Evolutionary conservation across 2,888 invertebrate genomes (phyloP).

Genomic region (Drosophila hawaiiensis): DNA sequence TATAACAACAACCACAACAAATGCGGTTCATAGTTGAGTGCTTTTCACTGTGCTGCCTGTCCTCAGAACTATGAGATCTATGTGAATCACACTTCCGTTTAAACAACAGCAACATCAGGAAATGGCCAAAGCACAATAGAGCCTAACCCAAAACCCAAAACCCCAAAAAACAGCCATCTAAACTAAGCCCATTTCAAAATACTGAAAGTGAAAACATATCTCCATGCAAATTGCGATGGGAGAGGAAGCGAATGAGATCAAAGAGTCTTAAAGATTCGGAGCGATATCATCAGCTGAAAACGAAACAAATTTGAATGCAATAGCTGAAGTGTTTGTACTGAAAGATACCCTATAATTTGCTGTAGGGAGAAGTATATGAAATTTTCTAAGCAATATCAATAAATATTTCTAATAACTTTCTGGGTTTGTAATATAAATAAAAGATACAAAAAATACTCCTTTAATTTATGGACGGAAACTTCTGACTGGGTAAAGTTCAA

Average conservation of each 20-base stretch:
- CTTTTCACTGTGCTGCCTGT: slow-evolving; percentile 35
- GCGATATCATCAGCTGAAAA: slow-evolving; percentile 12
- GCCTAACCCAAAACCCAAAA: background rate
- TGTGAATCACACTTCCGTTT: slow-evolving; percentile 29
- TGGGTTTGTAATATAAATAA: background rate
- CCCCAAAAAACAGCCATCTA: background rate
- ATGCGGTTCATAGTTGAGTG: slow-evolving; percentile 43
- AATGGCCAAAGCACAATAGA: slow-evolving; percentile 31
- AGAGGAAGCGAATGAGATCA: background rate
- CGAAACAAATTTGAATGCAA: background rate
- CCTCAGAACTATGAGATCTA: slow-evolving; percentile 20
- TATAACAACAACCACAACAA: slow-evolving; percentile 14
- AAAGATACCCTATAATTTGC: background rate
- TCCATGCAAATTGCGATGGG: slow-evolving; percentile 24
- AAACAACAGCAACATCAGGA: slow-evolving; percentile 22
- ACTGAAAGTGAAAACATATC: background rate
- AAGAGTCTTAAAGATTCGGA: background rate
- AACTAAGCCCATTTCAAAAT: background rate
- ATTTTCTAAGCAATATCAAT: background rate
- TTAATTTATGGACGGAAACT: background rate
- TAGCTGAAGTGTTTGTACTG: background rate
- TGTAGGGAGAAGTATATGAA: background rate
- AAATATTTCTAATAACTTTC: background rate
- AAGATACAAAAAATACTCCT: background rate
- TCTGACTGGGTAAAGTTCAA: background rate